Base-by-base conservation (phyloP, 2,888 invertebrate species). In the Metacarcinus magister region DNA sequence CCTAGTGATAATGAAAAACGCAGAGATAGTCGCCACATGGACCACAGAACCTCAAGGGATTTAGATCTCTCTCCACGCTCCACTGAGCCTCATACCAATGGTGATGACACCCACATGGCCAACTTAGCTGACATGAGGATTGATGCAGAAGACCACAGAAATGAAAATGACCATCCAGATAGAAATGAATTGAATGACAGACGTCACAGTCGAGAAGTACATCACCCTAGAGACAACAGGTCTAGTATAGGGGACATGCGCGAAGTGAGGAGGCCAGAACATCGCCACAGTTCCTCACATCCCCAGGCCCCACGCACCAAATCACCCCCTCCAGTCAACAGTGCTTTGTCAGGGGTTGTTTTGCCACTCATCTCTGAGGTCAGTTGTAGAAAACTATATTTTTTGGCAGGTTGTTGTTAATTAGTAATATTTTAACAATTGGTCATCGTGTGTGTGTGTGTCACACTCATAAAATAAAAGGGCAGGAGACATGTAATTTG, bases 301-400 rank as follows among this genome's bases (percentile, higher is more conserved):
- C 93, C 96, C 67, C 95, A 93, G 48, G 67, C 93, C 43, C 96
- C 95, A 10, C 67, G 96, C 39, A 93, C 96, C 75, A 95, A 89
- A 23, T 95, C 96, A 23, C 96, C 96, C 32, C 96, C 95, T 19
- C 91, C 95, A 44, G 13, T 90, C 23, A 93, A 93, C 5, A 94
- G 75, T 90, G 94, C 94, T 23, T 75, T 96, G 28, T 90, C 93
- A 46, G 96, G 95, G 32, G 96, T 96, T 32, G 96, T 96, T 16
- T 60, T 96, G 43, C 96, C 96, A 32, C 96, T 96, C 60, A 96
- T 96, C 43, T 95, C 96, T 44, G 96, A 96, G 95, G 96, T 95
- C 91, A 92, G 94, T 60, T 28, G 19, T 48, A 19, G 75, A 75
- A n/a, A 8, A 28, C 75, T 75, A 2, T 28, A 23, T 44, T 93